phyloP scores from a whole-genome alignment of 2,113 vertebrate genomes.

The Puma concolor region DNA sequence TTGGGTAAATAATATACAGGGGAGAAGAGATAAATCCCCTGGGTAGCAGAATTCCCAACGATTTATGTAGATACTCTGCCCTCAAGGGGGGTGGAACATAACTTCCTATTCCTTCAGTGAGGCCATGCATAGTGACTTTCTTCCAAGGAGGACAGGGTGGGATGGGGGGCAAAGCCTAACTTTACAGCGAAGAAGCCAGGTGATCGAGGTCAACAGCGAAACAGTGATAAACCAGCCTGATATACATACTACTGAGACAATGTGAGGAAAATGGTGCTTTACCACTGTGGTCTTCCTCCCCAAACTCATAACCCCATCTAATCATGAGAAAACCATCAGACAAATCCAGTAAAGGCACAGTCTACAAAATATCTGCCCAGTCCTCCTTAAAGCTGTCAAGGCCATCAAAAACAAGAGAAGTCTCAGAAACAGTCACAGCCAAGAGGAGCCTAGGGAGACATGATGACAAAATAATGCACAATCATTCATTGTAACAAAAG shows the following conservation, averaged over 20 bases:
- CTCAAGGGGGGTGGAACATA: neutral
- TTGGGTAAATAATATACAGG: neutral
- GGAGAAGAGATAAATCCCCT: neutral
- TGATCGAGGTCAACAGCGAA: neutral
- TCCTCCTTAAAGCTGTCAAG: neutral
- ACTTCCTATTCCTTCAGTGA: neutral
- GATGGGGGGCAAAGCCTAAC: neutral
- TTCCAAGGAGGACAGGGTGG: neutral
- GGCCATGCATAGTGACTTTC: neutral
- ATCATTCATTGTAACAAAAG: neutral
- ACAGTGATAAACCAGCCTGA: neutral
- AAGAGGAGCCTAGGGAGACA: neutral
- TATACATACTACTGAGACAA: neutral
- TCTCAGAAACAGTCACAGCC: neutral
- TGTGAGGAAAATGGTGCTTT: neutral
- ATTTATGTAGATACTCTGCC: neutral
- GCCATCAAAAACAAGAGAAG: neutral
- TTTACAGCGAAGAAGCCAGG: neutral
- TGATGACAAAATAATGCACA: neutral
- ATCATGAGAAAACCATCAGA: neutral
- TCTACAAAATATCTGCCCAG: neutral
- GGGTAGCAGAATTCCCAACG: neutral
- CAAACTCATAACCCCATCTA: neutral
- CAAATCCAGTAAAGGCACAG: neutral
- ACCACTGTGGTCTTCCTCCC: neutral